A percentile compares a stretch with the other conserved stretches of the same genome.
phyloP scores from a whole-genome alignment of 2,888 invertebrate genomes.

The Ametastegia equiseti region DNA sequence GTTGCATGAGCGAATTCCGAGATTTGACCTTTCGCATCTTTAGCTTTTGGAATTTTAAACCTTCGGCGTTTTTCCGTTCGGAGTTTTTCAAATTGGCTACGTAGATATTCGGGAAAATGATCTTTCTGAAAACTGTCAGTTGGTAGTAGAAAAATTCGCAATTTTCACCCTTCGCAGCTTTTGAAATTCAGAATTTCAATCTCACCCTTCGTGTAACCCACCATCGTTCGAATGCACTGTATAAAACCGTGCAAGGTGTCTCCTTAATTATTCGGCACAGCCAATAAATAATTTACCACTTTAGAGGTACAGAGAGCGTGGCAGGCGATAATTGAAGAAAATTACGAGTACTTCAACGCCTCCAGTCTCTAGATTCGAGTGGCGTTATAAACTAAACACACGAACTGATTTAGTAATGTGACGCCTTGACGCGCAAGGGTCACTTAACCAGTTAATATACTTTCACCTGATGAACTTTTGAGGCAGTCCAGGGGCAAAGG shows the following conservation, averaged over 20 bases:
- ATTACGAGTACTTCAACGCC: constrained; percentile 3
- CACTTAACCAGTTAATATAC: not conserved
- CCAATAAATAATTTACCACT: not conserved
- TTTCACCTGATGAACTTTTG: not conserved
- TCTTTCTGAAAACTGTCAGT: too few relatives aligned
- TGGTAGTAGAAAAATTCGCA: too few relatives aligned
- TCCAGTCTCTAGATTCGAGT: not conserved
- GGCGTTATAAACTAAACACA: not conserved
- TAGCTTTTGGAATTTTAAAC: too few relatives aligned
- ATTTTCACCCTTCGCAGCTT: too few relatives aligned
- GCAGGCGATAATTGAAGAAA: not conserved
- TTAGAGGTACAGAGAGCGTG: not conserved
- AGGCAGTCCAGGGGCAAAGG: not conserved
- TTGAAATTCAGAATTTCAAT: too few relatives aligned
- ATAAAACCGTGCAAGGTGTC: not conserved
- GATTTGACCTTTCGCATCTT: too few relatives aligned
- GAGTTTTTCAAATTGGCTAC: too few relatives aligned
- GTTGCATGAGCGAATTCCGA: too few relatives aligned
- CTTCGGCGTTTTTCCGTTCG: too few relatives aligned
- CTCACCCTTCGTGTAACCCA: not conserved
- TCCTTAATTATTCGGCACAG: not conserved
- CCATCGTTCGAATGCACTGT: not conserved
- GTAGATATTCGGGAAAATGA: too few relatives aligned
- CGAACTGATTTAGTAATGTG: constrained; percentile 10
- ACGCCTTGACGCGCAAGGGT: not conserved